These are phyloP conservation scores for Onychorhynchus coronatus DNA, from an alignment of 2,113 vertebrate species.

Conservation along the genomic window DNA sequence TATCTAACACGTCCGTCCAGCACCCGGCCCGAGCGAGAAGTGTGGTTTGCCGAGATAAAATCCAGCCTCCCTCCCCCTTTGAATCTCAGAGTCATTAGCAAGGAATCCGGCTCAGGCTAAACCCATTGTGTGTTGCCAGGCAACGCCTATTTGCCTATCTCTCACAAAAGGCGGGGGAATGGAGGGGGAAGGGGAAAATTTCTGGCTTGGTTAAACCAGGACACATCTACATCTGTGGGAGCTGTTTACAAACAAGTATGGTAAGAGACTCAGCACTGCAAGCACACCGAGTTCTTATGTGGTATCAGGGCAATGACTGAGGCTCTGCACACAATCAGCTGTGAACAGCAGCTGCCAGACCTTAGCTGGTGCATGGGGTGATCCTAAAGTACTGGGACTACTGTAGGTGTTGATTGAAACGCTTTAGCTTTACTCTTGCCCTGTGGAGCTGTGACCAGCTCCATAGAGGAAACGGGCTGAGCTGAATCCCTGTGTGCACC, in stretches of 20 bases:
- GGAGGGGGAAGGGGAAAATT: no score
- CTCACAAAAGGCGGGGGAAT: no score
- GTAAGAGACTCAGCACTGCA: background rate
- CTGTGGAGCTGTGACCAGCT: background rate
- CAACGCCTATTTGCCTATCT: no score
- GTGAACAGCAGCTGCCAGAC: background rate
- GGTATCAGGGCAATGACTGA: background rate
- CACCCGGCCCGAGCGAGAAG: no score
- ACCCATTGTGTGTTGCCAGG: no score
- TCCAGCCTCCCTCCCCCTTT: no score
- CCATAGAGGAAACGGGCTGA: background rate
- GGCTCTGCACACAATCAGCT: background rate
- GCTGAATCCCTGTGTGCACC: background rate
- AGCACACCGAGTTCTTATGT: background rate
- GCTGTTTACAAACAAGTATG: background rate
- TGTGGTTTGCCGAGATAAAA: no score
- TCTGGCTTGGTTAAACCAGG: no score
- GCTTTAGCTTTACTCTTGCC: background rate
- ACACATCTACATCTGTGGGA: background rate
- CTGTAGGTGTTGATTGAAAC: background rate
- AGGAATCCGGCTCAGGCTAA: no score
- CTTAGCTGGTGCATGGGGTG: background rate
- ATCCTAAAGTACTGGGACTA: background rate
- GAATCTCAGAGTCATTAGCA: no score
- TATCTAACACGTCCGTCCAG: no score